Percentiles rank a stretch among this genome's conserved stretches.
These are phyloP conservation scores for Drosophila ananassae DNA, from an alignment of 1,140 invertebrate genomes.

Conservation along the genomic window DNA sequence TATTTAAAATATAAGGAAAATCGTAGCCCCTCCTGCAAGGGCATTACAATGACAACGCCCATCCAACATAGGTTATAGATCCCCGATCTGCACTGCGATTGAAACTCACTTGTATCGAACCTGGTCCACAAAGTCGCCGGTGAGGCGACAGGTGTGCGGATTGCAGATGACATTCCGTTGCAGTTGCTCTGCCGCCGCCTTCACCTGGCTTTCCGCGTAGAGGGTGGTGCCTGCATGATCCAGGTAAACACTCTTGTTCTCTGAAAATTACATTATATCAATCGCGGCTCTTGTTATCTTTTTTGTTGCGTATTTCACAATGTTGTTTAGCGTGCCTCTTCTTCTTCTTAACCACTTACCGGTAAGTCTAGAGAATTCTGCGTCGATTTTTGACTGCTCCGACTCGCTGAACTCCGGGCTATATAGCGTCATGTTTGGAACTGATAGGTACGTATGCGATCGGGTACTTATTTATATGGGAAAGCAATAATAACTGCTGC, in stretches of 20 bases:
- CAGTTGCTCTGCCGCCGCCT: constrained; percentile 88
- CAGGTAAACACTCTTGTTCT: constrained; percentile 90
- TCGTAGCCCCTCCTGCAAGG: background rate
- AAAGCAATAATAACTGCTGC: constrained; percentile 3
- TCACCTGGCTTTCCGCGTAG: constrained; percentile 91
- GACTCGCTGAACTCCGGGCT: constrained; percentile 75
- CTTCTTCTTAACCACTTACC: constrained; percentile 74
- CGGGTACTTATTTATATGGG: constrained; percentile 39
- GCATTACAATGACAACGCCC: background rate
- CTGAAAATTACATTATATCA: constrained; percentile 1
- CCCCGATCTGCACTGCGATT: background rate
- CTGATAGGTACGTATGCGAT: background rate
- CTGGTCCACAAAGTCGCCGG: constrained; percentile 92
- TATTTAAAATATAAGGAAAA: too few relatives aligned
- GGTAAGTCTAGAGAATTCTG: constrained; percentile 85
- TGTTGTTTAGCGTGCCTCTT: background rate
- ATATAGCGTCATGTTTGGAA: constrained; percentile 36
- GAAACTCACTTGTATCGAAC: constrained; percentile 89
- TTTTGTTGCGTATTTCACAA: constrained; percentile 62
- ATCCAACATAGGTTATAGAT: background rate
- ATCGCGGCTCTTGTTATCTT: background rate
- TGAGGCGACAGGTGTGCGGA: constrained; percentile 93
- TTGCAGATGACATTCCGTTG: constrained; percentile 91
- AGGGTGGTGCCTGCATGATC: constrained; percentile 96
- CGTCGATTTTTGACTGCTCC: constrained; percentile 84